Conservation (phyloP, 2,888 invertebrate species). For the Scaptomyza caliginosa region DNA sequence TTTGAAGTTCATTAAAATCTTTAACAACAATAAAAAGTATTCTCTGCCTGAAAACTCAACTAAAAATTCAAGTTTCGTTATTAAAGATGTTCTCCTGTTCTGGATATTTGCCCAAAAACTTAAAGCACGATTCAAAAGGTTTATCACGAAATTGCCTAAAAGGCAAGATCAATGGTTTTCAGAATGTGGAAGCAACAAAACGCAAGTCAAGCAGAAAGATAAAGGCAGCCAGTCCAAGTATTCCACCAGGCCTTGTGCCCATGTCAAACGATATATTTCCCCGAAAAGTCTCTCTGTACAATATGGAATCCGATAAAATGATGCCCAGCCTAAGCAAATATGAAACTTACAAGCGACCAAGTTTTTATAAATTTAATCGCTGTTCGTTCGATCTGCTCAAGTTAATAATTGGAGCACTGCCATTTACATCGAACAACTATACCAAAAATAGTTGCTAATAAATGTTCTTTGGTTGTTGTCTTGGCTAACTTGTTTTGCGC, state of each 20-base stretch:
- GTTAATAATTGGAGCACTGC: background rate
- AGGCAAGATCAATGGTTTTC: background rate
- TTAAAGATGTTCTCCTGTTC: constrained; percentile 1
- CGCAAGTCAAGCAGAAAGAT: background rate
- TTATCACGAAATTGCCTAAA: background rate
- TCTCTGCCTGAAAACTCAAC: too few relatives aligned
- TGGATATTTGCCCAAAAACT: constrained; percentile 5
- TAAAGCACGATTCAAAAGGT: background rate
- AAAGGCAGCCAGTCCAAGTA: background rate
- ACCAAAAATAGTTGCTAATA: background rate
- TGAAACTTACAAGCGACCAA: background rate
- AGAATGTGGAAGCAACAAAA: background rate
- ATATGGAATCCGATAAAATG: background rate
- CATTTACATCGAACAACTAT: background rate
- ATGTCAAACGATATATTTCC: background rate
- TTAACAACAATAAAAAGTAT: too few relatives aligned
- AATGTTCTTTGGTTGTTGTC: background rate
- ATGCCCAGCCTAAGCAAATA: background rate
- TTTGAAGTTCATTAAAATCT: background rate
- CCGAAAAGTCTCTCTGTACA: background rate
- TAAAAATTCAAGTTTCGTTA: background rate
- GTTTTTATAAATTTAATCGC: background rate
- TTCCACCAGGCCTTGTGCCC: background rate
- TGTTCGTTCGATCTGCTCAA: constrained; percentile 9
- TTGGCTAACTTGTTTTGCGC: constrained; percentile 5